Base-by-base conservation (phyloP, 2,113 vertebrate species). In the Machaerirhynchus nigripectus region DNA sequence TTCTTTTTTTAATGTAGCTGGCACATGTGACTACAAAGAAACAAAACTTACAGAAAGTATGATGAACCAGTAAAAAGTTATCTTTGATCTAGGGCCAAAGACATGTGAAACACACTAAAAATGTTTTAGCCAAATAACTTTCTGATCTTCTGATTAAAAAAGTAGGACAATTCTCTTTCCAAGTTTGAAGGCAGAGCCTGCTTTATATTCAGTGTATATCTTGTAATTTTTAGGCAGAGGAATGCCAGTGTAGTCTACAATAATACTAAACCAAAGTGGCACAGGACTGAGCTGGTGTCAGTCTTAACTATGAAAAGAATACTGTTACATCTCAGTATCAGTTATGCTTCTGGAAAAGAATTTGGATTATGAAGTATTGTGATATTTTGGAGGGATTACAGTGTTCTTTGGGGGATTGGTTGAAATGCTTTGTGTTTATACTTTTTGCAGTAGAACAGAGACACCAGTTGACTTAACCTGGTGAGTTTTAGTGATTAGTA, bases 391-490 rank as follows among this genome's bases (percentile, higher is more conserved):
- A 53, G 7, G 22, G 15, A 78, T 37, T 15, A 22, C 3, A 49
- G 2, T 42, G 5, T 46, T 81, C 13, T 81, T 61, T 42, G 15
- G 5, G 28, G 26, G 8, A 30, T 1, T 74, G 13, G 7, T n/a
- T 90, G 60, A 74, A 37, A 80, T 40, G 4, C 7, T 56, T 86
- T 77, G n/a, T 4, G 13, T 73, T 93, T 79, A 67, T 52, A 47
- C 27, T 73, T 91, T 76, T 73, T 50, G 52, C n/a, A 9, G 5
- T 40, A 81, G 61, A 84, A 57, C 10, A 28, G 23, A 79, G 53
- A 84, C 6, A 65, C 9, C 61, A 68, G 59, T 57, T 94, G 40
- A 49, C 90, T 50, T 74, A 89, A 90, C 89, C 49, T 75, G 35
- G 88, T 57, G 20, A 89, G 9, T 30, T 90, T 82, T 69, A 76